Percentiles rank a stretch among this genome's conserved stretches.
Conservation (phyloP, 2,888 invertebrate genomes). For the Poecilobothrus nobilitatus region DNA sequence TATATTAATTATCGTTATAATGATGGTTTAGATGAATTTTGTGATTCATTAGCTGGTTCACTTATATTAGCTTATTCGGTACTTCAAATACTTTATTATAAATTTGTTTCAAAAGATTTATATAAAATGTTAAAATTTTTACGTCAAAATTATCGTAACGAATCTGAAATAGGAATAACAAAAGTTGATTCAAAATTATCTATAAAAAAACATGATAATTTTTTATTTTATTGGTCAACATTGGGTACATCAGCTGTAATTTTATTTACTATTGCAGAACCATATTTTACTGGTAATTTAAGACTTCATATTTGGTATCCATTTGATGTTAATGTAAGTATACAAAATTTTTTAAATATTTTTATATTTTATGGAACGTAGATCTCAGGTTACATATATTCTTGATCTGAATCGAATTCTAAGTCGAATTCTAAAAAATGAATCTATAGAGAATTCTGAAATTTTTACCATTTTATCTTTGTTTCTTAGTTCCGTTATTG, state of each 20-base stretch:
- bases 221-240: slow-evolving; percentile 28
- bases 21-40: background rate
- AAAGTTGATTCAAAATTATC: slow-evolving; percentile 30
- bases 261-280: slow-evolving; percentile 30
- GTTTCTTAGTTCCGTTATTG: too few species aligned
- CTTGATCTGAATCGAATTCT: too few species aligned
- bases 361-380: too few species aligned
- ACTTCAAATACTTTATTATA: background rate
- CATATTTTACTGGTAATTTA: slow-evolving; percentile 30
- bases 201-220: slow-evolving; percentile 25
- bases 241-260: slow-evolving; percentile 30
- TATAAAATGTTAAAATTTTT: background rate
- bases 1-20: background rate
- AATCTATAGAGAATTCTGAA: too few species aligned
- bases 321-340: slow-evolving; percentile 32
- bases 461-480: too few species aligned
- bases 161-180: slow-evolving; percentile 27
- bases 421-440: too few species aligned
- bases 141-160: background rate
- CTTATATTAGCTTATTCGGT: background rate
- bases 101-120: background rate
- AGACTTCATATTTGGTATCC: slow-evolving; percentile 39
- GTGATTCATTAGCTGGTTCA: background rate
- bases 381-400: too few species aligned
- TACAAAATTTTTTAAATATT: background rate